Evolutionary conservation across 2,797 vertebrate genomes (phyloP), one percentile per base, ranked within the genome.

Genomic region (Odontamblyopus rebecca): DNA sequence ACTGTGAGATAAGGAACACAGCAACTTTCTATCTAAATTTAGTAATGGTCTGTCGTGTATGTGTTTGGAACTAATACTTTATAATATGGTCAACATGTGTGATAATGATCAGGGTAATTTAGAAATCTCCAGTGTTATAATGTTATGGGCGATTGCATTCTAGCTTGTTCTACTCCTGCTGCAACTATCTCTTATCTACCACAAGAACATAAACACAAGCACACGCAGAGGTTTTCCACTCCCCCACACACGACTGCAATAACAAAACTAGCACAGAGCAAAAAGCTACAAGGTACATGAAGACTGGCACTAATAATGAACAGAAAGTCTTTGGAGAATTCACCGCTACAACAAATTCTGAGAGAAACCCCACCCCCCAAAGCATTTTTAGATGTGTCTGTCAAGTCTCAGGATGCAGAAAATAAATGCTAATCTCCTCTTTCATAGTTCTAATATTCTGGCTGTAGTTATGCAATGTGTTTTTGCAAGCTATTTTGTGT

Each of bases 191-290:
- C 71, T 48, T 61, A 73, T 0, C 78, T 81, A 79, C 62, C 75
- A 78, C 64, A 68, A 0, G 30, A 61, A 77, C 69, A 74, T 70
- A 81, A 88, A 86, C 75, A 84, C 59, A 77, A 77, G 57, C 68
- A 76, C 72, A 75, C 60, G 78, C 44, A 48, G 44, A 48, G 44
- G 78, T 76, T 84, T 86, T 77, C 79, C 71, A 79, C 67, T 12
- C 41, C 32, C 35, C 63, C 62, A 62, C 44, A 44, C 0, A 4
- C 2, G 44, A 19, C 41, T 54, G 63, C 29, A 15, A 54, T 53
- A 67, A 68, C 54, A 59, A 64, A 65, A 60, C 26, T 3, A 16
- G 29, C 18, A 72, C 71, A 72, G 19, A 16, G 60, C 38, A 60
- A 56, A 38, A 32, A 59, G n/a, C 54, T 70, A 29, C 66, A 44